Evolutionary conservation across 2,888 invertebrate genomes (phyloP).

Genomic region (Labia minor): DNA sequence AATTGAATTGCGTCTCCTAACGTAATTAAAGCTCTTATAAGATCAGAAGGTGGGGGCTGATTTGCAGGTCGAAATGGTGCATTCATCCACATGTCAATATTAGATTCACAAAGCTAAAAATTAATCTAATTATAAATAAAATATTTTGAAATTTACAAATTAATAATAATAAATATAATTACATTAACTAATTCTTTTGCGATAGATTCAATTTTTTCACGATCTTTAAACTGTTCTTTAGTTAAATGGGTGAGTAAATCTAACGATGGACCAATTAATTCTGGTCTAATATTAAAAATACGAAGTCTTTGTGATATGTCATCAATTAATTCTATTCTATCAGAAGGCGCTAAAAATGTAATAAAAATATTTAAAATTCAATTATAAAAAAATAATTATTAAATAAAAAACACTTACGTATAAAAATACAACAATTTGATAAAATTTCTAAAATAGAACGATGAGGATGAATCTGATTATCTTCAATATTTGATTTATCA

Average conservation of each 20-base stretch:
- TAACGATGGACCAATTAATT: background rate
- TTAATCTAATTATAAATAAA: background rate
- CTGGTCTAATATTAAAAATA: background rate
- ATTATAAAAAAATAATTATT: background rate
- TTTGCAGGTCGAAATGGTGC: background rate
- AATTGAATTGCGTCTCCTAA: background rate
- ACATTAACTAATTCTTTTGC: background rate
- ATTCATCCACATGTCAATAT: background rate
- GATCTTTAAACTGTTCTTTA: background rate
- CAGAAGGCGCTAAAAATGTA: background rate
- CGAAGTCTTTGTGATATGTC: background rate
- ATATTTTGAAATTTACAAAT: background rate
- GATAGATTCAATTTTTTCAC: background rate
- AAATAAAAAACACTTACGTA: background rate
- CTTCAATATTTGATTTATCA: background rate
- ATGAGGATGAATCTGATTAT: background rate
- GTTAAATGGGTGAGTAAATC: background rate
- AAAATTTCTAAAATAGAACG: conserved; percentile 1
- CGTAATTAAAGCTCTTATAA: background rate
- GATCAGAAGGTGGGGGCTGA: background rate
- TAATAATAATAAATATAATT: background rate
- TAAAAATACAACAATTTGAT: background rate
- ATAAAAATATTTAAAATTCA: background rate
- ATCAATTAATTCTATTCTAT: background rate
- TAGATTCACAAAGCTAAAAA: background rate